Conservation (phyloP, 2,797 vertebrate species). For the Pseudochirops corinnae region DNA sequence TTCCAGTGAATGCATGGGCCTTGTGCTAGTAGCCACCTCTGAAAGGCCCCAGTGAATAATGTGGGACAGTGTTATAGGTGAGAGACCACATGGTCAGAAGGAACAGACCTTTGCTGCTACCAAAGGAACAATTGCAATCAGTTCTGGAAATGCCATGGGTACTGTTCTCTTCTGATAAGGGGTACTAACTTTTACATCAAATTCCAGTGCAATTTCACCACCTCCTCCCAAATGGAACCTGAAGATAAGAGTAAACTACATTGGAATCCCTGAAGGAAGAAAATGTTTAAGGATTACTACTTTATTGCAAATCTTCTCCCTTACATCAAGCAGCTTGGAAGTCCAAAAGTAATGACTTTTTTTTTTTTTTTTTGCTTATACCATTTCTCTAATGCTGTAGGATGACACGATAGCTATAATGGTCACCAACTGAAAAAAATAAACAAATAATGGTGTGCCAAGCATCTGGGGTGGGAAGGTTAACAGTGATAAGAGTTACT, state of each 20-base stretch:
- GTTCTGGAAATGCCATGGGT: slow-evolving; percentile 64
- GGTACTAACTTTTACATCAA: slow-evolving; percentile 65
- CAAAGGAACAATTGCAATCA: not conserved
- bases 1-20: not conserved
- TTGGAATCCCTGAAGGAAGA: slow-evolving; percentile 3
- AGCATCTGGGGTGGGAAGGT: not conserved
- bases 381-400: not conserved
- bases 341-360: not conserved
- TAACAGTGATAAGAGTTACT: not conserved
- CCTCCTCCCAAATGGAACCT: slow-evolving; percentile 38
- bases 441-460: not conserved
- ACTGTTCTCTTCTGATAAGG: slow-evolving; percentile 55
- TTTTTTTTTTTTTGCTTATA: not conserved
- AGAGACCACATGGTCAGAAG: slow-evolving; percentile 37
- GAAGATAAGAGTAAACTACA: slow-evolving; percentile 52
- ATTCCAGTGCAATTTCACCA: slow-evolving; percentile 28
- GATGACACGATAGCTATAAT: not conserved
- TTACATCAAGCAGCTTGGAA: slow-evolving; percentile 2
- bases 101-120: slow-evolving; percentile 34
- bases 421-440: not conserved
- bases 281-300: not conserved
- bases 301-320: not conserved
- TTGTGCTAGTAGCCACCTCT: not conserved
- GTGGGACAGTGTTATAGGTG: slow-evolving; percentile 20
- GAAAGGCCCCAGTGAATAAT: slow-evolving; percentile 24